Conservation (phyloP, 2,113 vertebrate species). For the Semnornis frantzii region DNA sequence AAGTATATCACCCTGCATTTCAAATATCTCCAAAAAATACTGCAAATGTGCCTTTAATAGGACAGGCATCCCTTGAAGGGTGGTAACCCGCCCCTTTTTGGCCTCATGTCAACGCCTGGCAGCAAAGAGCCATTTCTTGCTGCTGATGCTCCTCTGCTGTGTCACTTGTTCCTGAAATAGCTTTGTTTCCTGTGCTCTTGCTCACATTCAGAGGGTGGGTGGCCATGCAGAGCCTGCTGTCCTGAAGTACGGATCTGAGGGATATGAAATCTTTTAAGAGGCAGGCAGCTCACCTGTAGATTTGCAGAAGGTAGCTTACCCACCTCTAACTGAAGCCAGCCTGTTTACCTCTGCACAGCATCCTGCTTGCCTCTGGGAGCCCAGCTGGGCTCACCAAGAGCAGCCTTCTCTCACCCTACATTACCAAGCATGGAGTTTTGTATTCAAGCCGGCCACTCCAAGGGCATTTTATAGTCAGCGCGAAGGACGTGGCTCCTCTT, state of each 20-base stretch:
- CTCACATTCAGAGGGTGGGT: background rate
- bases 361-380: background rate
- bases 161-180: constrained; percentile 30
- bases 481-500: background rate
- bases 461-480: background rate
- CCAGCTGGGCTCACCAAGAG: background rate
- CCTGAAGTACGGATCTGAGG: background rate
- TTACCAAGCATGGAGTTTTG: background rate
- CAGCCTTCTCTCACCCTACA: fast-evolving
- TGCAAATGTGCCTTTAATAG: background rate
- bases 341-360: background rate
- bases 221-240: background rate
- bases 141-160: background rate
- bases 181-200: background rate
- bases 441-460: background rate
- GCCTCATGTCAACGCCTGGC: constrained; percentile 13
- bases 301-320: background rate
- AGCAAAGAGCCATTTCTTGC: background rate
- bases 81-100: background rate
- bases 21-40: background rate
- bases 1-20: background rate
- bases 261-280: background rate
- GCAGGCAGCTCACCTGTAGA: background rate
- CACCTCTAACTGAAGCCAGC: background rate
- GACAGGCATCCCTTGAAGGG: background rate